phyloP scores from a whole-genome alignment of 1,140 invertebrate genomes.

The Platyscapa corneri region DNA sequence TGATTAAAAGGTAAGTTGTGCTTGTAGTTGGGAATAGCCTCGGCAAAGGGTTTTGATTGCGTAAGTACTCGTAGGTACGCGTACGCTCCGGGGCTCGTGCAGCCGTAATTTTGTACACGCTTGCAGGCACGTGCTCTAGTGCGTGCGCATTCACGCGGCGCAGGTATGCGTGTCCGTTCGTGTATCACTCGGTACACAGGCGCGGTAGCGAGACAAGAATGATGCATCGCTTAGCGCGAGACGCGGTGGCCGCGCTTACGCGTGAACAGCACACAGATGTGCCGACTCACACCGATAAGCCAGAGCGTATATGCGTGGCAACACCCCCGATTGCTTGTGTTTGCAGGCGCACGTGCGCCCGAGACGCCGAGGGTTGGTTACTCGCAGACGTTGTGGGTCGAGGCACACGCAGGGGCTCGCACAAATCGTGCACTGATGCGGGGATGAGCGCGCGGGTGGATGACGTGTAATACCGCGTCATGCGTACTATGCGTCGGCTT shows the following conservation, averaged over 20 bases:
- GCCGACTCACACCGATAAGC: too few species aligned
- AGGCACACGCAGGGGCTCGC: neutral
- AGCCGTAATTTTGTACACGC: neutral
- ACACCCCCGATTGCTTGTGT: neutral
- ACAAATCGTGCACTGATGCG: neutral
- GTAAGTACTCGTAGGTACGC: neutral
- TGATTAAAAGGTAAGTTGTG: neutral
- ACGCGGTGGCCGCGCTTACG: too few species aligned
- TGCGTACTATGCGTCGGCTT: neutral
- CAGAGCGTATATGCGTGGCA: too few species aligned
- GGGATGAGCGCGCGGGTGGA: neutral
- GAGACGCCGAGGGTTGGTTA: neutral
- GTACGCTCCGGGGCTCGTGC: too few species aligned
- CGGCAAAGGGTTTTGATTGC: neutral
- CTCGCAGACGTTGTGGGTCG: neutral
- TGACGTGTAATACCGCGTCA: neutral
- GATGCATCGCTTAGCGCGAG: too few species aligned
- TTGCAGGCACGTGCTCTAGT: too few species aligned
- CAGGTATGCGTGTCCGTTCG: neutral
- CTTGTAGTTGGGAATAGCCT: neutral
- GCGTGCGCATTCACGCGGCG: too few species aligned
- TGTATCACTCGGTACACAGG: neutral
- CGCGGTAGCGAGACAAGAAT: too few species aligned
- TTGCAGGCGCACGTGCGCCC: neutral
- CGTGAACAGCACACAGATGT: too few species aligned